Evolutionary conservation across 2,113 vertebrate species (phyloP), one percentile per base, ranked within the genome.

Genomic region (Elgaria multicarinata): DNA sequence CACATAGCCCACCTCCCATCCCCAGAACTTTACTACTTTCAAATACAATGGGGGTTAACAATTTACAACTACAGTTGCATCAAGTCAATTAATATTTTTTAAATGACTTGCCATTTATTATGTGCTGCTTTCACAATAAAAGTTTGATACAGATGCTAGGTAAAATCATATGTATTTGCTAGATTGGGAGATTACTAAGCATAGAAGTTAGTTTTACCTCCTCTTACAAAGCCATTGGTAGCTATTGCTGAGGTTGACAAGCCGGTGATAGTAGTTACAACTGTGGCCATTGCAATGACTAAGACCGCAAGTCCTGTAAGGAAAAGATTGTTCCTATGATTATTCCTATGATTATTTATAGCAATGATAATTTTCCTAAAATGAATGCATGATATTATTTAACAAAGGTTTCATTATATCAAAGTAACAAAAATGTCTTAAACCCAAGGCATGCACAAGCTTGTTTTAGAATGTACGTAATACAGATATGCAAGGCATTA

Each of bases 191-290:
- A 5, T 84, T 33, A 42, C 28, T 24, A 90, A 86, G 18, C 4
- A 80, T 66, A 10, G 55, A 91, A 92, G 91, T 58, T 6, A 80
- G 8, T 20, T 86, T 97, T 98, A 99, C 99, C 99, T 99, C 99
- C 99, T 97, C 98, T 98, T 71, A 99, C 98, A 95, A 99, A 99
- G 14, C 99, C 99, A 87, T 99, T 99, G 91, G 99, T 99, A 24
- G 99, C 98, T 92, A 99, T 99, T 82, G 99, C 99, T 77, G 99
- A 99, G 9, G 99, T 99, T 88, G 99, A 99, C 78, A 99, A 94
- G 94, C 99, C 99, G 7, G 99, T 99, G 95, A 99, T 99, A 83
- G 98, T 99, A 4, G 99, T 99, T 93, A 99, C 99, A 46, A 99
- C 97, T 8, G 98, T 99, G 4, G 99, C 98, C 98, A 99, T 99